These are phyloP conservation scores for Drosophila virilis DNA, from an alignment of 1,140 invertebrate genomes.

Conservation along the genomic window DNA sequence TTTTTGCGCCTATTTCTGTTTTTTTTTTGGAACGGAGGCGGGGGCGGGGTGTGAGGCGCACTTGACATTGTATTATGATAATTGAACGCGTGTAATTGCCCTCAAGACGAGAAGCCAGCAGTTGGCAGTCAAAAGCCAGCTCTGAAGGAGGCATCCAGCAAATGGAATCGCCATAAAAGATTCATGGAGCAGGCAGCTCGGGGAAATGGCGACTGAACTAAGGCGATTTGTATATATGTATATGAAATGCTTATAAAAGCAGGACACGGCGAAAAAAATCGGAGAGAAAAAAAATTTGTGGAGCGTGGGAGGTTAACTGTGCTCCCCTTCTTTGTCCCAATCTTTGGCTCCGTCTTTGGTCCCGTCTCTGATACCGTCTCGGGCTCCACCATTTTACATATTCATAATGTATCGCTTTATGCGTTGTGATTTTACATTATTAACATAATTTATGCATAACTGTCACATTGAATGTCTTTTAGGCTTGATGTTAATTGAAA, in stretches of 20 bases:
- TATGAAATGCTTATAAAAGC: slow-evolving; percentile 14
- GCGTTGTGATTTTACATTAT: slow-evolving; percentile 75
- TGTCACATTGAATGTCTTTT: slow-evolving; percentile 79
- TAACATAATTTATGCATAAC: slow-evolving; percentile 83
- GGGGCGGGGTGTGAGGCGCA: neutral
- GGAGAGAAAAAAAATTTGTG: slow-evolving; percentile 12
- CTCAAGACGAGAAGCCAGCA: slow-evolving; percentile 55
- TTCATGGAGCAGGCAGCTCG: slow-evolving; percentile 46
- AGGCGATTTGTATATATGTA: slow-evolving; percentile 63
- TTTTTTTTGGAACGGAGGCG: neutral
- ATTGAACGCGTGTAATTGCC: slow-evolving; percentile 83
- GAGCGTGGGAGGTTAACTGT: slow-evolving; percentile 8
- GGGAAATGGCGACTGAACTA: slow-evolving; percentile 62
- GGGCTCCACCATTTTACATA: slow-evolving; percentile 54
- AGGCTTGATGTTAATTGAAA: slow-evolving; percentile 72
- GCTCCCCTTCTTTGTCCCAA: slow-evolving; percentile 1
- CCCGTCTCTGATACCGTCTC: neutral
- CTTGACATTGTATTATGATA: slow-evolving; percentile 82
- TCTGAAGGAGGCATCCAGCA: slow-evolving; percentile 22
- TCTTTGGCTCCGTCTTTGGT: too few relatives aligned
- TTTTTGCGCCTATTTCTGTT: slow-evolving; percentile 5
- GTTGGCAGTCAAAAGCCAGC: slow-evolving; percentile 40
- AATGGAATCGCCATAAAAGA: slow-evolving; percentile 66
- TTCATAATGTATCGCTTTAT: slow-evolving; percentile 71
- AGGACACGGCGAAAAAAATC: slow-evolving; percentile 32